Base-by-base conservation (phyloP, 2,113 vertebrate genomes). In the Halichoeres trimaculatus region DNA sequence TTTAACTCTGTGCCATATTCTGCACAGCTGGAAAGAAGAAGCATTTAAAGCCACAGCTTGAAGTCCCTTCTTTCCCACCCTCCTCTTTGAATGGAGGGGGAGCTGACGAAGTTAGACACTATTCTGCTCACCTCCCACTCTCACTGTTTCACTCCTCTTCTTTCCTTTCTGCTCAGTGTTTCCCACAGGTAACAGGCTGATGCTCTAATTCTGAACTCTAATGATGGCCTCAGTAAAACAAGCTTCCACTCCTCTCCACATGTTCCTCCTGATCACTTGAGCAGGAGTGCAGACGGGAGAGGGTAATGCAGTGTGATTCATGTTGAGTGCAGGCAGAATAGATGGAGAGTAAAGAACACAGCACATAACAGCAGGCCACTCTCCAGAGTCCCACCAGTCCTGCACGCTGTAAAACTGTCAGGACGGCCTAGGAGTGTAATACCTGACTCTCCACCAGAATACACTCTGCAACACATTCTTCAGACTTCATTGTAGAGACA, bases 271-370 rank as follows among this genome's bases (percentile, higher is more conserved):
- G 75, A 80, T 80, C 78, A 70, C 68, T 71, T 67, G 56, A 84
- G 70, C 76, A 74, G 83, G 26, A 83, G 81, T 78, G 81, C 55
- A 78, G 84, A 79, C 22, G 50, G 60, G 55, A 84, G 81, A 84
- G 81, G 63, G 81, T 91, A 80, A 85, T 80, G 76, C 74, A 72
- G 77, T 82, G 85, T 88, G 85, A 89, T 86, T 88, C 83, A 81
- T 80, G 86, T 83, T 16, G 67, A 84, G 83, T 81, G 80, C 80
- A 60, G 67, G 45, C 74, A 70, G 81, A 76, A 70, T 63, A 62
- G 76, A 85, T 74, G 47, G 69, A 85, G 83, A 81, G 59, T 62
- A 62, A 66, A 71, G 80, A 62, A 57, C 71, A 86, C 54, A 70
- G 74, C 47, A 43, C 66, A 76, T 55, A 87, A 66, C 47, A 16